These are phyloP conservation scores for Rallus crepitans DNA, from an alignment of 2,797 vertebrate genomes.

Conservation along the genomic window DNA sequence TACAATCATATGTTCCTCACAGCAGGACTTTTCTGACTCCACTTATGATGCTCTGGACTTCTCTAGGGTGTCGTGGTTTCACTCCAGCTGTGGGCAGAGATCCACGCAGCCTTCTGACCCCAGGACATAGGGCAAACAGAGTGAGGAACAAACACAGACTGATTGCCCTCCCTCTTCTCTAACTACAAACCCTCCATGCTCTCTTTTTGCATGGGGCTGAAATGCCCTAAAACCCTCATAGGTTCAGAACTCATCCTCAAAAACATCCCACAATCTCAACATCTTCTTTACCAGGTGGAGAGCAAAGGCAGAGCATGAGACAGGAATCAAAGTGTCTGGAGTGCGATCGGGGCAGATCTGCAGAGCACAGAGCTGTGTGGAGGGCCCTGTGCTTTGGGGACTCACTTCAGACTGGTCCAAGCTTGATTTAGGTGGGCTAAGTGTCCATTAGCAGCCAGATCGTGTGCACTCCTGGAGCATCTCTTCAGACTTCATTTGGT, in stretches of 20 bases:
- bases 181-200: neutral
- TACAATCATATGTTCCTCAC: neutral
- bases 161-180: neutral
- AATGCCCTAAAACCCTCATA: neutral
- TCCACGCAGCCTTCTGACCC: too few relatives aligned
- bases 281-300: neutral
- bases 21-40: neutral
- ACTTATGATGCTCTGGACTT: neutral
- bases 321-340: neutral
- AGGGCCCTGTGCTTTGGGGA: neutral
- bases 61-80: too few relatives aligned
- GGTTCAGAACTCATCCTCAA: neutral
- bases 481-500: neutral
- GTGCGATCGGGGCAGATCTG: neutral
- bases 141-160: neutral
- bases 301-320: neutral
- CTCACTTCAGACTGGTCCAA: too few relatives aligned
- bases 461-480: neutral
- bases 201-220: neutral
- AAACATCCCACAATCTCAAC: neutral
- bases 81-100: too few relatives aligned
- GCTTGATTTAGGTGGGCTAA: neutral
- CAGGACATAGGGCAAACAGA: too few relatives aligned
- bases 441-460: slow-evolving; percentile 33
- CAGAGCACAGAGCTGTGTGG: neutral